phyloP scores from a whole-genome alignment of 2,113 vertebrate genomes.

The Ifrita kowaldi region DNA sequence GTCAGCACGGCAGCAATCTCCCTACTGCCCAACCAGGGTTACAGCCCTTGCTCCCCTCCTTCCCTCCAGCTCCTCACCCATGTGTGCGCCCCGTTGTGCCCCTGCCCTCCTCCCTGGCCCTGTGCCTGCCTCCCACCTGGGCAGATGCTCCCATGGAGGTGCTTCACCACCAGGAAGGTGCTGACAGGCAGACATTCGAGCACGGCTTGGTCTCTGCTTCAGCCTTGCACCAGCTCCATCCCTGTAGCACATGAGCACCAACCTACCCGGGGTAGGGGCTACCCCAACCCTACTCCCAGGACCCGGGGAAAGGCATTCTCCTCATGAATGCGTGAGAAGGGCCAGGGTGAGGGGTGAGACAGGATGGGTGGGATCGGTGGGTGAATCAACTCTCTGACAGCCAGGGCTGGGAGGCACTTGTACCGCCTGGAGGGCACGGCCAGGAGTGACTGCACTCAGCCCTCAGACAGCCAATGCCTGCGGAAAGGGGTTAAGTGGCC shows the following conservation, averaged over 20 bases:
- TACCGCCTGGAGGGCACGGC: not conserved
- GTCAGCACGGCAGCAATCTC: not conserved
- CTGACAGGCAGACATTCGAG: not conserved
- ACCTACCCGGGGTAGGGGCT: rapidly evolving
- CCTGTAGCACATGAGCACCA: not conserved
- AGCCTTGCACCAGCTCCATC: not conserved
- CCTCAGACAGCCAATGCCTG: not conserved
- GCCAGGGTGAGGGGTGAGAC: not conserved
- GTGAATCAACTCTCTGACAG: conserved; percentile 12
- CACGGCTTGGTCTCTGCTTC: not conserved
- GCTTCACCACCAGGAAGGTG: rapidly evolving
- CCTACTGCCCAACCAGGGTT: not conserved
- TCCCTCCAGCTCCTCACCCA: not conserved
- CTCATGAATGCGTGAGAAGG: not conserved
- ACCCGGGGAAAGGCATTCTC: not conserved
- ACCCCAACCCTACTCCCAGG: not conserved
- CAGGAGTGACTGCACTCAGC: not conserved
- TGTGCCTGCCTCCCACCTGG: not conserved
- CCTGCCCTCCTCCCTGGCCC: not conserved
- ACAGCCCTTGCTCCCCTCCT: not conserved
- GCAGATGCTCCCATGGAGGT: not conserved
- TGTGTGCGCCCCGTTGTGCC: rapidly evolving
- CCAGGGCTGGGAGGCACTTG: not conserved
- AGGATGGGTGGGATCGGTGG: conserved; percentile 2
- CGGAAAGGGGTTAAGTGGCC: not conserved